These are phyloP conservation scores for Rhipidura dahli DNA, from an alignment of 2,113 vertebrate species.

Conservation along the genomic window DNA sequence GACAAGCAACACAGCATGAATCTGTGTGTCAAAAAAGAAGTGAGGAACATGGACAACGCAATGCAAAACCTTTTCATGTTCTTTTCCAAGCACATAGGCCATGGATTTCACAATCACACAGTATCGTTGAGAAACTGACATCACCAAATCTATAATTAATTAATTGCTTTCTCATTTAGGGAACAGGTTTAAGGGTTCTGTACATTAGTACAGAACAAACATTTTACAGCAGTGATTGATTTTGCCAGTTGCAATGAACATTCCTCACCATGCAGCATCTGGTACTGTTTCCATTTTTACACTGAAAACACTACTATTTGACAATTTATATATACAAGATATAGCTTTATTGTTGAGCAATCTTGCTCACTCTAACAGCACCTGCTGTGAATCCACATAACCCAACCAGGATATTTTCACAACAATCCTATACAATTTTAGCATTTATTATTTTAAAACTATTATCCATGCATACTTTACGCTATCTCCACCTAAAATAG, in stretches of 20 bases:
- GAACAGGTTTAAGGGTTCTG: not conserved
- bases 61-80: not conserved
- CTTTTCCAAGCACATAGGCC: not conserved
- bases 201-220: not conserved
- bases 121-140: not conserved
- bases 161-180: not conserved
- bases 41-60: not conserved
- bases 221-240: not conserved
- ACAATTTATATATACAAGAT: not conserved
- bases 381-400: not conserved
- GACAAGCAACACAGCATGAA: not conserved
- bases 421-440: not conserved
- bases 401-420: not conserved
- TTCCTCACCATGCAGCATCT: not conserved
- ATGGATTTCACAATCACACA: not conserved
- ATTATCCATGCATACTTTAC: not conserved
- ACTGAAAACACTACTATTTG: not conserved
- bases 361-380: not conserved
- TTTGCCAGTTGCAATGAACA: not conserved
- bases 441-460: not conserved
- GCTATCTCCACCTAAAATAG: not conserved
- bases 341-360: not conserved
- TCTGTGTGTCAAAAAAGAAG: not conserved
- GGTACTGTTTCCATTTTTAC: not conserved
- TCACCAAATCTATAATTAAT: not conserved